Evolutionary conservation across 2,797 vertebrate genomes (phyloP).

Genomic region (Salarias fasciatus): DNA sequence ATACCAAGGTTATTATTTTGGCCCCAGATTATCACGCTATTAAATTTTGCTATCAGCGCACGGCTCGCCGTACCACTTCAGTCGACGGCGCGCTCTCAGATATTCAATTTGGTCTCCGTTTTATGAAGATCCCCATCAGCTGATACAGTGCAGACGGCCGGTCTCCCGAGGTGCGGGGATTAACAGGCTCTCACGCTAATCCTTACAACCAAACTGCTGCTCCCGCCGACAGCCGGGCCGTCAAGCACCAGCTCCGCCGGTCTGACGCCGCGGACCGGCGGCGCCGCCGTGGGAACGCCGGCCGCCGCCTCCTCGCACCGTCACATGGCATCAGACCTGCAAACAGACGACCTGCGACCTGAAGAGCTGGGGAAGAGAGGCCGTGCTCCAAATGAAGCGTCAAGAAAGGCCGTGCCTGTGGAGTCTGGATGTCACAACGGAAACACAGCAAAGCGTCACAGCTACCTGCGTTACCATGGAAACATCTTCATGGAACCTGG

Average conservation of each 20-base stretch:
- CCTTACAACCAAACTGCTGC: slow-evolving; percentile 59
- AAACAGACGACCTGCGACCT: slow-evolving; percentile 7
- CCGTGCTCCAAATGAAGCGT: too few relatives aligned
- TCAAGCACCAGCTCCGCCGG: slow-evolving; percentile 43
- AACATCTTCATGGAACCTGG: slow-evolving; percentile 32
- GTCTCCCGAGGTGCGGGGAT: slow-evolving; percentile 73
- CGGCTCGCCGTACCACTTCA: slow-evolving; percentile 48
- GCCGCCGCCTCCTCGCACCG: slow-evolving; percentile 40
- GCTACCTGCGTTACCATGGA: slow-evolving; percentile 1
- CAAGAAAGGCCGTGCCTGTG: too few relatives aligned
- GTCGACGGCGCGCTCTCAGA: slow-evolving; percentile 51
- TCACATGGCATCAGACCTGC: slow-evolving; percentile 30
- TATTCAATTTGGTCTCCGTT: slow-evolving; percentile 73
- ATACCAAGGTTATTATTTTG: slow-evolving; percentile 59
- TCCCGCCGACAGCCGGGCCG: slow-evolving; percentile 40
- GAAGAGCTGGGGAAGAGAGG: slow-evolving; percentile 4
- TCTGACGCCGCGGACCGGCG: slow-evolving; percentile 36
- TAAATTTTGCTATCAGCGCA: slow-evolving; percentile 49
- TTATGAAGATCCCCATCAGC: slow-evolving; percentile 75
- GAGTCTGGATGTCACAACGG: too few relatives aligned
- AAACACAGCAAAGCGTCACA: too few relatives aligned
- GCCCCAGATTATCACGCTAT: slow-evolving; percentile 44
- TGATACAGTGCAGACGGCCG: slow-evolving; percentile 58
- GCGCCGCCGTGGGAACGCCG: slow-evolving; percentile 30
- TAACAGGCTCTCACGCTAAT: slow-evolving; percentile 70